Evolutionary conservation across 2,888 invertebrate genomes (phyloP).

Genomic region (Anticlea derivata): DNA sequence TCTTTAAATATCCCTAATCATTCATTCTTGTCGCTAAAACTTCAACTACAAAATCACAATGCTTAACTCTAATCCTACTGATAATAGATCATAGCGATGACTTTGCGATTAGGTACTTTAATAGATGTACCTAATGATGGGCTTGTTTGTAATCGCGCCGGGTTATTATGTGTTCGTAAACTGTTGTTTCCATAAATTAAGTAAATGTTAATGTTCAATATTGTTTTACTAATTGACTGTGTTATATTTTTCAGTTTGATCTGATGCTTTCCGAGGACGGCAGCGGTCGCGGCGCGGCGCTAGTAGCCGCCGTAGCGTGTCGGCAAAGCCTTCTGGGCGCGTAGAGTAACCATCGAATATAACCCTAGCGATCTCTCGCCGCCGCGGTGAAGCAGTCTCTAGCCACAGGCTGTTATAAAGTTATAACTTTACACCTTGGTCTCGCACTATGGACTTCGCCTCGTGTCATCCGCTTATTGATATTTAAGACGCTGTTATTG

Average conservation of each 20-base stretch:
- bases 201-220: not conserved
- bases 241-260: constrained; percentile 87
- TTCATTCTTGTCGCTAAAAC: too few species aligned
- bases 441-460: constrained; percentile 18
- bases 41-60: not conserved
- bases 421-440: constrained; percentile 25
- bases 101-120: not conserved
- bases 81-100: not conserved
- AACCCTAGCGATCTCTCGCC: constrained; percentile 43
- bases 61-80: too few species aligned
- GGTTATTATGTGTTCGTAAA: too few species aligned
- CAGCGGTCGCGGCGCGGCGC: constrained; percentile 97
- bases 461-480: constrained; percentile 21
- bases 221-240: not conserved
- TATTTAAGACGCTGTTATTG: not conserved
- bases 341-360: constrained; percentile 35
- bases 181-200: not conserved
- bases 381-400: constrained; percentile 35
- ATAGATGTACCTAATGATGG: not conserved
- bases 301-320: constrained; percentile 96
- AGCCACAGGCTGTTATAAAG: constrained; percentile 37
- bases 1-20: too few species aligned
- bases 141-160: too few species aligned
- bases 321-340: constrained; percentile 72
- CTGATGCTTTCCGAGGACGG: constrained; percentile 98